Conservation (phyloP, 2,888 invertebrate genomes). For the Acanthococcus lagerstroemiae region DNA sequence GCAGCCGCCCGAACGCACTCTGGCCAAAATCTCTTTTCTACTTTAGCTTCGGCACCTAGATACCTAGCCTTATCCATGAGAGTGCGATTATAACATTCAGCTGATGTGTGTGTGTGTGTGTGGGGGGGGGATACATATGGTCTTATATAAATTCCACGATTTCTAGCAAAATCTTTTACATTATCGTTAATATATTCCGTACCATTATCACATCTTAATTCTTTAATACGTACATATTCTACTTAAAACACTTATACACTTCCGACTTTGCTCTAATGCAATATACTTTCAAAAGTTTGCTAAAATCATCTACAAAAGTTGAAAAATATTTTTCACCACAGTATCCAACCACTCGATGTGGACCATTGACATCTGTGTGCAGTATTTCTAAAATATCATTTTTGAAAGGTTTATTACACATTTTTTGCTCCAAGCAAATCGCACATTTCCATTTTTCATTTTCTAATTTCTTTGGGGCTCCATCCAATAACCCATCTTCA, state of each 20-base stretch:
- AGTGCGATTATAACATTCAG: too few species aligned
- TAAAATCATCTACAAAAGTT: constrained; percentile 2
- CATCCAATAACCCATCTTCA: constrained; percentile 1
- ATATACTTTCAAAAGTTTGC: neutral
- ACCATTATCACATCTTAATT: constrained; percentile 31
- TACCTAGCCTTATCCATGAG: neutral
- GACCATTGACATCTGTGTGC: constrained; percentile 13
- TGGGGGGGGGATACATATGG: too few species aligned
- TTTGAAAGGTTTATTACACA: neutral
- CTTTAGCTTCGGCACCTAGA: neutral
- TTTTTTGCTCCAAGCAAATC: neutral
- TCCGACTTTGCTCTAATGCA: neutral
- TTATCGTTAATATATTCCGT: constrained; percentile 32
- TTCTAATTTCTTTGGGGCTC: neutral
- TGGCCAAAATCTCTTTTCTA: neutral
- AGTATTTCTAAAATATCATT: neutral
- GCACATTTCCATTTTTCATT: neutral
- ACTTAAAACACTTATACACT: too few species aligned
- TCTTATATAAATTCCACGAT: neutral
- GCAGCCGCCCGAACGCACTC: neutral
- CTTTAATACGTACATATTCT: too few species aligned
- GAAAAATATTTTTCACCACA: neutral
- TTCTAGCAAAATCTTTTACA: neutral
- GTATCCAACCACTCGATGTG: neutral
- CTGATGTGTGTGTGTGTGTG: too few species aligned